A percentile compares a stretch with the other conserved stretches of the same genome.
Conservation (phyloP, 1,140 invertebrate species). For the Drusus annulatus region DNA sequence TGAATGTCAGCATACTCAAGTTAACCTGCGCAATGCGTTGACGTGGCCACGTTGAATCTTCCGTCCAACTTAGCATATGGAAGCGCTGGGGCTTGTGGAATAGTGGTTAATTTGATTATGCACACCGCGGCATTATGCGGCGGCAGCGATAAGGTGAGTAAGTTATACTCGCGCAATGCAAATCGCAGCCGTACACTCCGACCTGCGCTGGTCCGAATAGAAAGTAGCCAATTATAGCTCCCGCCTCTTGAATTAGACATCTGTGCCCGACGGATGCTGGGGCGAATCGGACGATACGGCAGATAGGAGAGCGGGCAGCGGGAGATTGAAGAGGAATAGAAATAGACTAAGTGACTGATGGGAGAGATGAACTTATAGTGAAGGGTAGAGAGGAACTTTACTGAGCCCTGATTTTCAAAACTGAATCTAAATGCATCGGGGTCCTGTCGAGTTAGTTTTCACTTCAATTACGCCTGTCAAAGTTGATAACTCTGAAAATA, state of each 20-base stretch:
- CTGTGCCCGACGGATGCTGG: not conserved
- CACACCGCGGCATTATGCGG: not conserved
- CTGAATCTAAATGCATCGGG: no score
- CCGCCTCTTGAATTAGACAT: not conserved
- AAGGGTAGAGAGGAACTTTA: no score
- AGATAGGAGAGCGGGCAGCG: not conserved
- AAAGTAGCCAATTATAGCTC: slow-evolving; percentile 29
- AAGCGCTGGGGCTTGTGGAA: no score
- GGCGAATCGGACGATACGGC: not conserved
- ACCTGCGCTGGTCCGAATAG: not conserved
- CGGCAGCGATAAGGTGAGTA: slow-evolving; percentile 7
- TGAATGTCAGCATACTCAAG: no score
- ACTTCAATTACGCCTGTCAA: no score
- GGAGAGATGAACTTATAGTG: no score
- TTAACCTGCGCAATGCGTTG: no score
- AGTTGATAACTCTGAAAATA: no score
- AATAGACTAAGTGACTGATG: not conserved
- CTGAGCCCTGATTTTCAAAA: no score
- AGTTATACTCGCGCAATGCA: slow-evolving; percentile 17
- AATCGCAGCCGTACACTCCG: not conserved
- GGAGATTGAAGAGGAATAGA: not conserved
- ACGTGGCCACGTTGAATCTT: no score
- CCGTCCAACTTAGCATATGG: no score
- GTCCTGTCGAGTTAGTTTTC: no score
- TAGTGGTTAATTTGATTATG: not conserved